Percentiles rank a stretch among this genome's conserved stretches.
phyloP scores from a whole-genome alignment of 2,888 invertebrate species.

The Osmoderma eremita region DNA sequence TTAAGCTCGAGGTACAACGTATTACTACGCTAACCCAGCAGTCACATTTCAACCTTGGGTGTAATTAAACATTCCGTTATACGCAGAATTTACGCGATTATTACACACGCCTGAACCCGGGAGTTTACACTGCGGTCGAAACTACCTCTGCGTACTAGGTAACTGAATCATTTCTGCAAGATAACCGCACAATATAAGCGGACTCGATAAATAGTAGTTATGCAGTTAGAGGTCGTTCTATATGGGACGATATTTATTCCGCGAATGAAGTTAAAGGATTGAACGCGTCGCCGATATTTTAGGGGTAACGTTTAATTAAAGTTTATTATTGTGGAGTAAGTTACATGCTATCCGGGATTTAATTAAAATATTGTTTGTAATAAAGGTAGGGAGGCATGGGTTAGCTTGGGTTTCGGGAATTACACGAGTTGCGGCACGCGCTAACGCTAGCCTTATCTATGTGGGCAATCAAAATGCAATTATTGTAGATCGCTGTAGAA shows the following conservation, averaged over 20 bases:
- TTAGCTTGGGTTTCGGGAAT: constrained; percentile 1
- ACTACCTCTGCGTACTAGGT: constrained; percentile 16
- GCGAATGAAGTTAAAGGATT: constrained; percentile 11
- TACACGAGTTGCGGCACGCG: background rate
- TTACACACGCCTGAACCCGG: too few relatives aligned
- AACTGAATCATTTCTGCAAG: constrained; percentile 32
- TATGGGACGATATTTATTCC: constrained; percentile 19
- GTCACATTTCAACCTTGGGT: too few relatives aligned
- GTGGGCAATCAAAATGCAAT: too few relatives aligned
- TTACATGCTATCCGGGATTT: constrained; percentile 14
- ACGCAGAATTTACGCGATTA: too few relatives aligned
- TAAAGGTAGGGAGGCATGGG: background rate
- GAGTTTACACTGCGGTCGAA: constrained; percentile 2
- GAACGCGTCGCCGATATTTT: background rate
- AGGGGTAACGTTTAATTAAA: constrained; percentile 22
- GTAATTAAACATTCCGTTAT: too few relatives aligned
- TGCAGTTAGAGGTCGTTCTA: background rate
- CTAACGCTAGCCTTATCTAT: too few relatives aligned
- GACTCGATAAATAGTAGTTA: constrained; percentile 34
- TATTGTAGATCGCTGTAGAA: too few relatives aligned
- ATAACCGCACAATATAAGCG: constrained; percentile 21
- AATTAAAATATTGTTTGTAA: constrained; percentile 34
- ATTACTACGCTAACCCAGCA: too few relatives aligned
- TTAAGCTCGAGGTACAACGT: too few relatives aligned
- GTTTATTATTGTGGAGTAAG: constrained; percentile 25